Evolutionary conservation across 2,888 invertebrate genomes (phyloP), one percentile per base, ranked within the genome.

Genomic region (Linyphia triangularis): DNA sequence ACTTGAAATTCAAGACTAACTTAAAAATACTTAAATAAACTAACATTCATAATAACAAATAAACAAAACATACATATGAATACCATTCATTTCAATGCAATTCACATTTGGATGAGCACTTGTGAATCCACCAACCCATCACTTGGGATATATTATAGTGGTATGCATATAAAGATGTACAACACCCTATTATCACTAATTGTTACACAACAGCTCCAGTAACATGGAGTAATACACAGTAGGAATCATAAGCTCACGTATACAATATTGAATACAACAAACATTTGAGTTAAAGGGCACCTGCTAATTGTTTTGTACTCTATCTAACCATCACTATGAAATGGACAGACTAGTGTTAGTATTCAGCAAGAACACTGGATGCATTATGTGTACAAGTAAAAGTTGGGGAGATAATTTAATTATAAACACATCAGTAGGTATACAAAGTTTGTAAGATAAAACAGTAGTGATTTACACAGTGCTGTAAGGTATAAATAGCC

Each of bases 231-330:
- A 78, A 78, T 78, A 88, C 83, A 83, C 83, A 83, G 37, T 89
- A 89, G 83, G 89, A 89, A 89, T 89, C 72, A 79, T 89, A 89
- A 89, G 89, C 89, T 89, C 89, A 89, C 88, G 70, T 89, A 79
- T 84, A 89, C 78, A 89, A 79, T 84, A 79, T 72, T 57, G 70
- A 89, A 84, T 84, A 89, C 89, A 75, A 89, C 84, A 84, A 89
- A 89, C 85, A 85, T 85, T 89, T 59, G 81, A 89, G 89, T 82
- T 84, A 89, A 89, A 89, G 89, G 89, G 89, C 89, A 89, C 89
- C 89, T 89, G 84, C 84, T 85, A 89, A 89, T 84, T 85, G 81
- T 89, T 89, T 89, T 89, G 89, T 89, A 89, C 89, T n/a, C n/a
- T 89, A 85, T 85, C 89, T 85, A 89, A 85, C 89, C 89, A 89